Evolutionary conservation across 1,140 invertebrate genomes (phyloP), one percentile per base, ranked within the genome.

Genomic region (Cyclina sinensis): DNA sequence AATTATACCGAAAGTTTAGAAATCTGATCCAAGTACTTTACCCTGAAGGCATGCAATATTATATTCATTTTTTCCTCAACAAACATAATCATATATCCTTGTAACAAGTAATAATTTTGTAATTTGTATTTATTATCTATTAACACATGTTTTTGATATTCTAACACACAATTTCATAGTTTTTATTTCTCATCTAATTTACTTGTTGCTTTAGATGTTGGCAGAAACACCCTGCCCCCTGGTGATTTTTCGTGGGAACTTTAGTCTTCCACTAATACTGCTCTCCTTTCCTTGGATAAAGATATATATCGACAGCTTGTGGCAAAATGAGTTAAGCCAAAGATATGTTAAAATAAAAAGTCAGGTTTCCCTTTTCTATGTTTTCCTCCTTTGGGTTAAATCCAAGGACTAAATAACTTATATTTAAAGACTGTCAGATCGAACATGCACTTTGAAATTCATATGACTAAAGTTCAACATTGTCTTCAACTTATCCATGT

Each of bases 121-220:
- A 81, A 81, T 48, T 81, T 81, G 54, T 81, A 54, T 81, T 65
- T 65, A 81, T 62, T 62, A 81, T 65, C 79, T 62, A 65, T 81
- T 27, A 81, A 81, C 79, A 81, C 57, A 81, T 81, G 79, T 81
- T 81, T 39, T 32, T 81, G 35, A 81, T 81, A 81, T 37, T 57
- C 16, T 78, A 16, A 62, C 12, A 27, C 24, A 46, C 12, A 62
- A 81, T n/a, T 57, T 46, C 54, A 30, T 24, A n/a, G 57, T 48
- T 81, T 65, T 81, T 81, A 81, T 81, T 16, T 7, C 54, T 39
- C 51, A 43, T 65, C 32, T 14, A 62, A 81, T 81, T 81, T 62
- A 81, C 79, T 39, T 24, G 35, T 43, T 81, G 51, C 59, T 65
- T 81, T n/a, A 62, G 79, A 81, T 37, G 79, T 81, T 81, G 35